Base-by-base conservation (phyloP, 2,113 vertebrate species). In the Speoplatyrhinus poulsoni region DNA sequence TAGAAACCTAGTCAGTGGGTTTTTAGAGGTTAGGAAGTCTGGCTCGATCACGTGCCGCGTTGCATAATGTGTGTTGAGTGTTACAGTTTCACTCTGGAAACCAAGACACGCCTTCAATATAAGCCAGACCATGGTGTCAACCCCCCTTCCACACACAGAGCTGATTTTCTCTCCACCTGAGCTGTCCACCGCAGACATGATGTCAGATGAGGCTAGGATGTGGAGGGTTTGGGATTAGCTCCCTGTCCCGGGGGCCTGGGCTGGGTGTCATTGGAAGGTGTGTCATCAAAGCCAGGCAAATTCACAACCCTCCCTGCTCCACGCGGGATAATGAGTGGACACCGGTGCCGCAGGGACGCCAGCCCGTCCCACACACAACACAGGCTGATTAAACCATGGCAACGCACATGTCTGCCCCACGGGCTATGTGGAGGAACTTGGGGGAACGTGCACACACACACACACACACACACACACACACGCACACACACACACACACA, bases 371-470 rank as follows among this genome's bases (percentile, higher is more conserved):
- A 65, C 50, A 47, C 48, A 15, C n/a, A 70, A 83, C 82, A 81
- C 84, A 67, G 81, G 83, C 74, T 80, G 77, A 71, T 71, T 72
- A 81, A 89, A 82, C 80, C 70, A 77, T 74, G 58, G 77, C 65
- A 81, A 80, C 73, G 73, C 89, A 90, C 87, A 88, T 90, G 89
- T 87, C 82, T 86, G 87, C 85, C 87, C 26, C 71, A 62, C 66
- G 76, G 82, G 84, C 80, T 77, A 82, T 12, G 56, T 3, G 53
- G 50, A 33, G 67, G 41, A 41, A 79, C 79, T 70, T 78, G 73
- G 48, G 62, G 36, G 81, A 84, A 76, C 62, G 59, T 32, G 64
- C 9, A 41, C 66, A 67, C 75, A 73, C 26, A 60, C 64, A 61
- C 76, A 46, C 26, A 26, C 26, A 26, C 26, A 26, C 19, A 26